Conservation (phyloP, 2,888 invertebrate species). For the Pyralis farinalis region DNA sequence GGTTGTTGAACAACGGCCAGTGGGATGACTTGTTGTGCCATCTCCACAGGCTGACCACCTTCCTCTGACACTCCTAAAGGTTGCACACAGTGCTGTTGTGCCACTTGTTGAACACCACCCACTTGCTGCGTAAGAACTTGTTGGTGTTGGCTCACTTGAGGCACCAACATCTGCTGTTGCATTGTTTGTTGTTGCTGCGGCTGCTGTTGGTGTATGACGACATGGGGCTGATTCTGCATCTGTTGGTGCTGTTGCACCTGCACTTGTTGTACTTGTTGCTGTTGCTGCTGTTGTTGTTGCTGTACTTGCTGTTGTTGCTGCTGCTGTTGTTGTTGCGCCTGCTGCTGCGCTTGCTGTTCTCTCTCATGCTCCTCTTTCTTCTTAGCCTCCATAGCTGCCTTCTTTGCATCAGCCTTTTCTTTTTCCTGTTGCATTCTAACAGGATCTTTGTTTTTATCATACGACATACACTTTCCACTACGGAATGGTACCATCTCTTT, state of each 20-base stretch:
- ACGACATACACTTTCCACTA: slow-evolving; percentile 77
- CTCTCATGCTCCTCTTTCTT: slow-evolving; percentile 73
- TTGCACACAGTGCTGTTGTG: slow-evolving; percentile 73
- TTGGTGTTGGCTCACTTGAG: slow-evolving; percentile 75
- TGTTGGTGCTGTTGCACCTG: slow-evolving; percentile 70
- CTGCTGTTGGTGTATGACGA: slow-evolving; percentile 66
- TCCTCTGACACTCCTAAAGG: slow-evolving; percentile 73
- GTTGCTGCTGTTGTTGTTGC: slow-evolving; percentile 62
- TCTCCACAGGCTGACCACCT: slow-evolving; percentile 78
- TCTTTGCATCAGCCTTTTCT: slow-evolving; percentile 73
- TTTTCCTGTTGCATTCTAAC: slow-evolving; percentile 72
- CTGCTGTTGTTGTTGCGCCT: slow-evolving; percentile 53
- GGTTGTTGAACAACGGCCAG: slow-evolving; percentile 83
- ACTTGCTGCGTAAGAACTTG: slow-evolving; percentile 69
- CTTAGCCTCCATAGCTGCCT: slow-evolving; percentile 73
- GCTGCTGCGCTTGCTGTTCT: slow-evolving; percentile 61
- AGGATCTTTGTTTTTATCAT: slow-evolving; percentile 77
- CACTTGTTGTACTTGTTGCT: slow-evolving; percentile 64
- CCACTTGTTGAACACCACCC: slow-evolving; percentile 63
- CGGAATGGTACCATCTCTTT: slow-evolving; percentile 76
- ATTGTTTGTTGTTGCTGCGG: slow-evolving; percentile 54
- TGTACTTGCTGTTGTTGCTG: slow-evolving; percentile 60
- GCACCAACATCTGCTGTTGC: slow-evolving; percentile 75
- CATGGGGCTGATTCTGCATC: slow-evolving; percentile 64
- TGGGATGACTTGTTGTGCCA: slow-evolving; percentile 84